These are phyloP conservation scores for Trissolcus japonicus DNA, from an alignment of 2,888 invertebrate species.

Conservation along the genomic window DNA sequence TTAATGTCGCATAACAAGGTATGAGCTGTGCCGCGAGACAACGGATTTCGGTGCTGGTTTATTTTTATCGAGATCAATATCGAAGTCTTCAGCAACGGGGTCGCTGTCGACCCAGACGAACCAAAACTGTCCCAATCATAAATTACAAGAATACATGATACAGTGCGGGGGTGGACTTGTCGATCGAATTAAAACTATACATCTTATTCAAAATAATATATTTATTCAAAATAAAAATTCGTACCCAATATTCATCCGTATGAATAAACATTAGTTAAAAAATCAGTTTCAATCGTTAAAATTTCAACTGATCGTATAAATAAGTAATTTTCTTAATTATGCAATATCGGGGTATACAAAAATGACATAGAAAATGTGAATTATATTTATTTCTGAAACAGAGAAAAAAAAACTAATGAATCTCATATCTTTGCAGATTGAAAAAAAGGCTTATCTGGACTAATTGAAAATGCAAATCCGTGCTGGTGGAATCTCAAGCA, in stretches of 20 bases:
- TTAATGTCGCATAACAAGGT: slow-evolving; percentile 49
- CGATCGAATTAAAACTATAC: slow-evolving; percentile 20
- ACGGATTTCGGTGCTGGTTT: slow-evolving; percentile 44
- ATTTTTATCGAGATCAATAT: slow-evolving; percentile 57
- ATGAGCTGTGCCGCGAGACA: slow-evolving; percentile 41
- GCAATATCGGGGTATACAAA: no score
- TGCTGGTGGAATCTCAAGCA: slow-evolving; percentile 42
- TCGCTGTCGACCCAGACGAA: slow-evolving; percentile 54
- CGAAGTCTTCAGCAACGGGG: slow-evolving; percentile 46
- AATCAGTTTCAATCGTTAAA: background rate
- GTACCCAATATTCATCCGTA: background rate
- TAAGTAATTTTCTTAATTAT: no score
- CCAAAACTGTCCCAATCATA: slow-evolving; percentile 43
- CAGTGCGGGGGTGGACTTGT: slow-evolving; percentile 15
- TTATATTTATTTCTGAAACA: no score
- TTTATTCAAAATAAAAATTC: background rate
- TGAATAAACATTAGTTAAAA: background rate
- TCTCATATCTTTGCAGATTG: no score
- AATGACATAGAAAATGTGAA: no score
- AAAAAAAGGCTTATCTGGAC: no score
- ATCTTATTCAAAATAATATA: background rate
- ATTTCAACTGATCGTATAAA: no score
- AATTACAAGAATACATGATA: slow-evolving; percentile 29
- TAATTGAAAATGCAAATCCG: background rate
- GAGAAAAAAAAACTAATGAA: no score